Evolutionary conservation across 2,797 vertebrate species (phyloP), one percentile per base, ranked within the genome.

Genomic region (Adrianichthys oophorus): DNA sequence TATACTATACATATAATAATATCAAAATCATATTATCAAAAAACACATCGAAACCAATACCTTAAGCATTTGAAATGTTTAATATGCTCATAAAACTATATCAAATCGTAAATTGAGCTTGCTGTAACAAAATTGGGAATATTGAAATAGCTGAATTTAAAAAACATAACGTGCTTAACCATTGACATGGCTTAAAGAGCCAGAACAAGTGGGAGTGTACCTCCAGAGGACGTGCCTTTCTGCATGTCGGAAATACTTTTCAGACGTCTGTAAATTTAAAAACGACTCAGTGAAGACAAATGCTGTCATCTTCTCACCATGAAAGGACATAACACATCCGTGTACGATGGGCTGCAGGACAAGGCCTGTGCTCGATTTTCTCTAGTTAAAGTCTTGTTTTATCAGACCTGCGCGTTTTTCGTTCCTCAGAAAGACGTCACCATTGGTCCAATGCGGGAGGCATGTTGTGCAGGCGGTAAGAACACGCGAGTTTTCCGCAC

Each of bases 191-290:
- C 63, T 46, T n/a, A 13, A 48, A 53, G 23, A 16, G 63, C 3
- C 41, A 69, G 52, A 24, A 41, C 48, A 1, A 62, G 82, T 76
- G 79, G 82, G 82, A 67, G 84, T 90, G 82, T 63, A 41, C 56
- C 37, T 32, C 19, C 7, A 4, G n/a, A 60, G 52, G 80, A 86
- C 71, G 86, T 87, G 83, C 51, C 32, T 43, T 7, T 52, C 32
- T 29, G 66, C 70, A 76, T 0, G 55, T 18, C 55, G 15, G 42
- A 37, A 13, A 26, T 8, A 15, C 45, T 6, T 16, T 12, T 19
- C 37, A 55, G 49, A 37, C 16, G 4, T 4, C 4, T 63, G 45
- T 43, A 32, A 48, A 8, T 3, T 8, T 16, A 1, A 48, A 19
- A 37, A 37, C 32, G 32, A 37, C 26, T 26, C 26, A 6, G 26